A percentile compares a stretch with the other conserved stretches of the same genome.
phyloP scores from a whole-genome alignment of 2,888 invertebrate genomes.

The Philereme vetulata region DNA sequence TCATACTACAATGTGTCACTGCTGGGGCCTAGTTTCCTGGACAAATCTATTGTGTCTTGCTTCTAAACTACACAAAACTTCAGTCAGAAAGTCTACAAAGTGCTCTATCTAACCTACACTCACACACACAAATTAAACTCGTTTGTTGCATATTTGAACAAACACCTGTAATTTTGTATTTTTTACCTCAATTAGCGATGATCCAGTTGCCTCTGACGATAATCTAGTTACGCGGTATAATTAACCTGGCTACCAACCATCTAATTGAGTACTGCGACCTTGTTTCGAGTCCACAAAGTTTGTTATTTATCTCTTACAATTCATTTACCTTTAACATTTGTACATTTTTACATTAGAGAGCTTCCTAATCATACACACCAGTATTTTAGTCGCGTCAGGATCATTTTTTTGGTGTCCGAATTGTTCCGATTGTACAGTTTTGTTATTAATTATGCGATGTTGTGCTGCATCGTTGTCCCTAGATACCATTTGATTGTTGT shows the following conservation, averaged over 20 bases:
- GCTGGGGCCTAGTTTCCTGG: background rate
- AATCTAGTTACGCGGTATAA: constrained; percentile 10
- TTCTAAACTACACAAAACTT: background rate
- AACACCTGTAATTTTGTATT: background rate
- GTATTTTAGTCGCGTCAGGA: too few relatives aligned
- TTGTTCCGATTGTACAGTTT: constrained; percentile 16
- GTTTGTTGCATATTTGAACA: background rate
- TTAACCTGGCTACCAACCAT: constrained; percentile 5
- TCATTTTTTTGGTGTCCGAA: background rate
- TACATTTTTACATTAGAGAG: too few relatives aligned
- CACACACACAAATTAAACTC: too few relatives aligned
- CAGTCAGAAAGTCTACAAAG: background rate
- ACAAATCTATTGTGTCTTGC: background rate
- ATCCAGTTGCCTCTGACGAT: constrained; percentile 10
- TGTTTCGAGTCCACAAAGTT: constrained; percentile 6
- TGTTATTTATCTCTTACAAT: background rate
- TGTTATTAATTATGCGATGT: constrained; percentile 18
- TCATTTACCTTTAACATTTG: background rate
- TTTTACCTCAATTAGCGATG: constrained; percentile 17
- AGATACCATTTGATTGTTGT: constrained; percentile 17
- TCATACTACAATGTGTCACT: constrained; percentile 16
- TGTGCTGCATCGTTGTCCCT: constrained; percentile 23
- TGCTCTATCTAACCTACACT: too few relatives aligned
- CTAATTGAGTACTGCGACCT: constrained; percentile 1
- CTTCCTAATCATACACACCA: too few relatives aligned